Conservation (phyloP, 1,140 invertebrate species). For the Augochlora pura region DNA sequence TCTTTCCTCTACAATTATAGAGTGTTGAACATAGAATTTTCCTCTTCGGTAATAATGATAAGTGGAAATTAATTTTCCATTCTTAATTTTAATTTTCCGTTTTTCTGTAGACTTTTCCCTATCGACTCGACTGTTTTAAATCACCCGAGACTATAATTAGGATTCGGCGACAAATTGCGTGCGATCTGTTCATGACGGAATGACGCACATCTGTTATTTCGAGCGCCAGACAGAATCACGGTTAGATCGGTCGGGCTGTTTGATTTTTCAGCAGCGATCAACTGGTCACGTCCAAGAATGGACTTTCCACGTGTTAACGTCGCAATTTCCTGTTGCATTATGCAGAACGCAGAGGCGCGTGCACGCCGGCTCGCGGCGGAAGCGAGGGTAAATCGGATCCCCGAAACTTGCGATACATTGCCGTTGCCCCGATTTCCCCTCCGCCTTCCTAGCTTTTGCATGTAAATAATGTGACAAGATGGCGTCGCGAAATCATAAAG, state of each 20-base stretch:
- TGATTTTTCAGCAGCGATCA: neutral
- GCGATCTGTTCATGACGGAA: too few species aligned
- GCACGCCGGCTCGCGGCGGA: slow-evolving; percentile 59
- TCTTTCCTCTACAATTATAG: too few species aligned
- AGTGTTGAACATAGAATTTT: too few species aligned
- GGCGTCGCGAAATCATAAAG: slow-evolving; percentile 63
- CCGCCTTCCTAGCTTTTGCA: slow-evolving; percentile 56
- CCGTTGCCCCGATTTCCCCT: slow-evolving; percentile 17
- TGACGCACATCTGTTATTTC: too few species aligned
- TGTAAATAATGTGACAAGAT: slow-evolving; percentile 72
- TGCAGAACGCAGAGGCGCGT: slow-evolving; percentile 62
- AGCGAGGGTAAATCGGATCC: slow-evolving; percentile 70
- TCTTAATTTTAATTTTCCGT: too few species aligned
- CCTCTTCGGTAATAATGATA: too few species aligned
- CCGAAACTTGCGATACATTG: slow-evolving; percentile 66
- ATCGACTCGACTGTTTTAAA: too few species aligned
- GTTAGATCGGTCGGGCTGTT: neutral
- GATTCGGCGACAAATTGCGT: too few species aligned
- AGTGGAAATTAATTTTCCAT: too few species aligned
- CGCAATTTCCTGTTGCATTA: slow-evolving; percentile 68
- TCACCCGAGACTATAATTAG: too few species aligned
- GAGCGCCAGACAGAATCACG: too few species aligned
- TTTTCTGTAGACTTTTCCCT: too few species aligned
- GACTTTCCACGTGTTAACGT: slow-evolving; percentile 67
- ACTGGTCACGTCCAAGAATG: slow-evolving; percentile 50